A percentile compares a stretch with the other conserved stretches of the same genome.
These are phyloP conservation scores for Acanthosoma haemorrhoidale DNA, from an alignment of 2,888 invertebrate genomes.

Conservation along the genomic window DNA sequence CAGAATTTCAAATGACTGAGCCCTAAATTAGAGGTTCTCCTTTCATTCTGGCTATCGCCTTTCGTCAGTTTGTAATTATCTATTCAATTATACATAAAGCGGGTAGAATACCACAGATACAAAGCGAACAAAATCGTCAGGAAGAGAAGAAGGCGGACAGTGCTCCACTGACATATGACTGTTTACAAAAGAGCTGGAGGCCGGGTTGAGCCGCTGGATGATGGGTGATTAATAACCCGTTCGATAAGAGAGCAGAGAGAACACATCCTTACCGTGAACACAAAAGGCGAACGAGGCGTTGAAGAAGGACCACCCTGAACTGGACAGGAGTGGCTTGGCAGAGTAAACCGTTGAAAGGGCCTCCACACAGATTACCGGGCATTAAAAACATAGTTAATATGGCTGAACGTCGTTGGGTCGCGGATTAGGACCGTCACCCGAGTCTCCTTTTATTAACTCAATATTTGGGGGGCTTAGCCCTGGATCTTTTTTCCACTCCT, in stretches of 20 bases:
- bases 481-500: no score
- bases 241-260: neutral
- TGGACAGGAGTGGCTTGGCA: no score
- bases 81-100: no score
- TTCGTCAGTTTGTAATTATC: no score
- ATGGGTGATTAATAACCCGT: neutral
- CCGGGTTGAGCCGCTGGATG: no score
- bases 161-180: neutral
- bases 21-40: no score
- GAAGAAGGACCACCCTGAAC: neutral
- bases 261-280: no score
- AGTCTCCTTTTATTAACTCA: constrained; percentile 12
- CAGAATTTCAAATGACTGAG: no score
- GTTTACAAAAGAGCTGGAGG: neutral
- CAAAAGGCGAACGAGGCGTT: neutral
- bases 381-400: neutral
- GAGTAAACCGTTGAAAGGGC: neutral
- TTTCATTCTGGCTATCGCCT: no score
- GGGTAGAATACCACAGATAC: no score
- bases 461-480: constrained; percentile 2
- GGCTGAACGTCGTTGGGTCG: neutral
- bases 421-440: neutral
- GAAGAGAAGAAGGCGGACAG: no score
- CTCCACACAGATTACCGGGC: neutral
- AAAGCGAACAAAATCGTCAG: neutral